phyloP scores from a whole-genome alignment of 2,888 invertebrate genomes.

The Abscondita cerata region DNA sequence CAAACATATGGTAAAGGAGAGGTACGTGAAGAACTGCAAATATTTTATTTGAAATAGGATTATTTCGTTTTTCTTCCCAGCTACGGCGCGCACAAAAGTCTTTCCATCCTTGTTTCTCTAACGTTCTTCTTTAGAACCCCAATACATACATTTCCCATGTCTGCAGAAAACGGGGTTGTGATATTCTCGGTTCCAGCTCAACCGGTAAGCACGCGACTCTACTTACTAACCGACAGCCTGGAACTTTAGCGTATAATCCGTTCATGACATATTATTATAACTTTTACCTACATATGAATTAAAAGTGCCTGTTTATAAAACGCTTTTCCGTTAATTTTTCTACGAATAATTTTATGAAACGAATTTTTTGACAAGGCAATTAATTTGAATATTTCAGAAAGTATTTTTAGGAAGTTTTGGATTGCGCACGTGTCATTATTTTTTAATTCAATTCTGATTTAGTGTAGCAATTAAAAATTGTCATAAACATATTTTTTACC shows the following conservation, averaged over 20 bases:
- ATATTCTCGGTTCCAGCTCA: slow-evolving; percentile 32
- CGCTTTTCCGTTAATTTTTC: slow-evolving; percentile 20
- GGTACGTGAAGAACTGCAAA: slow-evolving; percentile 20
- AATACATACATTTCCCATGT: slow-evolving; percentile 35
- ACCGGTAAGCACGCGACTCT: slow-evolving; percentile 33
- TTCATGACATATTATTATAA: slow-evolving; percentile 32
- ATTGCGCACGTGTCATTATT: too few relatives aligned
- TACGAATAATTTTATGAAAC: background rate
- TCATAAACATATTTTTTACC: background rate
- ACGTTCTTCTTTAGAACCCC: slow-evolving; percentile 11
- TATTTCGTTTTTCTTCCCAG: slow-evolving; percentile 19
- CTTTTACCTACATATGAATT: slow-evolving; percentile 25
- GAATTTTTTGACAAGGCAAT: background rate
- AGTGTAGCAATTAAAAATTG: too few relatives aligned
- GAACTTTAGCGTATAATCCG: slow-evolving; percentile 30
- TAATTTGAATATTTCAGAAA: slow-evolving; percentile 2
- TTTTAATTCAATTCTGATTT: too few relatives aligned
- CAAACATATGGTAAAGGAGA: background rate
- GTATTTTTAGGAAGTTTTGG: too few relatives aligned
- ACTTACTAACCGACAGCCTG: slow-evolving; percentile 33
- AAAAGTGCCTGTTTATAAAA: slow-evolving; percentile 17
- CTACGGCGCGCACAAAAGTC: slow-evolving; percentile 11
- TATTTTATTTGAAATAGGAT: slow-evolving; percentile 25
- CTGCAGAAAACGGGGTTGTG: slow-evolving; percentile 33
- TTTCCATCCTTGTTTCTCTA: slow-evolving; percentile 19